Evolutionary conservation across 2,888 invertebrate species (phyloP), one percentile per base, ranked within the genome.

Genomic region (Corythucha ciliata): DNA sequence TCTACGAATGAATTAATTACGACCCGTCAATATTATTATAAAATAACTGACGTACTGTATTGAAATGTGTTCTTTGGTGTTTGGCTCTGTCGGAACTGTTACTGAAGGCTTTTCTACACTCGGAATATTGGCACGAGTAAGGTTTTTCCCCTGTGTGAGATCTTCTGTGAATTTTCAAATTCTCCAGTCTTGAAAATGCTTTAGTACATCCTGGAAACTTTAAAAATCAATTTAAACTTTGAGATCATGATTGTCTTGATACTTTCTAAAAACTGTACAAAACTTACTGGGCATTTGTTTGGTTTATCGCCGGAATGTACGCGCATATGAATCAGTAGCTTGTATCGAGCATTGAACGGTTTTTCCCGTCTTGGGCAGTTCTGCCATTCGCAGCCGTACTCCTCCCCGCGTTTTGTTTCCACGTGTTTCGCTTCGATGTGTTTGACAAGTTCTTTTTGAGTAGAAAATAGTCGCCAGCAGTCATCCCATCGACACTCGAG

Each of bases 221-320:
- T 39, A 74, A 72, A n/a, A 36, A 21, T 45, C 32, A 27, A 27
- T 57, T 54, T 58, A 61, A 54, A 58, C 50, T 29, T 25, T 34
- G 54, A 45, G 14, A 34, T 44, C 8, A 12, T 21, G 24, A n/a
- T n/a, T n/a, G 29, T 29, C n/a, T 29, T 12, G n/a, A 29, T 29
- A 29, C 29, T 29, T 12, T 8, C n/a, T 36, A 36, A 12, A 14
- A 37, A 41, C 12, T 22, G 2, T 14, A 41, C 2, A 33, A 10
- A 32, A 81, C 88, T 84, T 73, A 97, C 96, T 69, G 88, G 86
- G 70, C 97, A 98, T 69, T 89, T 84, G 69, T 97, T 94, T 0
- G 97, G 97, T 67, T 97, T 97, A 66, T 98, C 96, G 4, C 97
- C 96, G 18, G 93, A 94, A 68, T 98, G 98, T 0, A 96, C 87